Evolutionary conservation across 2,113 vertebrate genomes (phyloP), one percentile per base, ranked within the genome.

Genomic region (Seriola dumerili): DNA sequence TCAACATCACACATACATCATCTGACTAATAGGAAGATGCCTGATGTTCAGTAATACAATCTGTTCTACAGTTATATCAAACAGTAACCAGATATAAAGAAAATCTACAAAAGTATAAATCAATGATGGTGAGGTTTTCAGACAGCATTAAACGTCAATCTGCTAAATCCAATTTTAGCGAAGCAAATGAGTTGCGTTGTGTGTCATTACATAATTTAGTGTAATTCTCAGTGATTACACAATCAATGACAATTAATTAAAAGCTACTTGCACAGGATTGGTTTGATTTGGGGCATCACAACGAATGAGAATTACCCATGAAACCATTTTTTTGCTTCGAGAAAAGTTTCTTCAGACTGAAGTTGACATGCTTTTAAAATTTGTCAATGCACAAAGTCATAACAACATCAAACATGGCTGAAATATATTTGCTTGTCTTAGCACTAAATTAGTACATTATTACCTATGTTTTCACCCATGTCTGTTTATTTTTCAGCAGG

Each of bases 121-220:
- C 42, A 59, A 66, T 1, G 6, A 80, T 36, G 25, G 21, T 32
- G 29, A 44, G 67, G 61, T 76, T 83, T 76, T 63, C 66, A 68
- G 34, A 83, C 17, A 0, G 23, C 38, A 66, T 63, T 57, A 50
- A 73, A 75, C 63, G 76, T 72, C 69, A 79, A 21, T 57, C 57
- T 40, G 62, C 74, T 59, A 84, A 81, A 90, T 73, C 80, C 76
- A 88, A 90, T 88, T 85, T 79, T 55, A 84, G 78, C 16, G 0
- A 68, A 78, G 68, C 79, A 76, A 85, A 73, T 38, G 1, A 85
- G 68, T 80, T 58, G 5, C 29, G 13, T 76, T 52, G 10, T 74
- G 44, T 69, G 8, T 82, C 67, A 62, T 75, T 62, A 72, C 48
- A 77, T 84, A 76, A 90, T 84, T 88, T 32, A 54, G 46, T 68